These are phyloP conservation scores for Rhizomys pruinosus DNA, from an alignment of 2,113 vertebrate genomes.

Conservation along the genomic window DNA sequence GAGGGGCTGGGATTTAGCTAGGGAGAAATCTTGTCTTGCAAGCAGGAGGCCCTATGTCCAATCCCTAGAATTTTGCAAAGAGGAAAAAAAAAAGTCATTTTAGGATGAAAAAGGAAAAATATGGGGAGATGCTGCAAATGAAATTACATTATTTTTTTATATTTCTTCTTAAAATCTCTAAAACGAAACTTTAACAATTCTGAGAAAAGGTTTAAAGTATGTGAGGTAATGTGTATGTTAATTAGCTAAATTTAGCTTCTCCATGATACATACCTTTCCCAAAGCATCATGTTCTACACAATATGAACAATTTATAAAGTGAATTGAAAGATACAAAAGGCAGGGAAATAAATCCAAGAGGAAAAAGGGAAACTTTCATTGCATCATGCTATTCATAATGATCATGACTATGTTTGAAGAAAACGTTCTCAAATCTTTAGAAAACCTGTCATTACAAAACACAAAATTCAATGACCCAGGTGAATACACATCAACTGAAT, in stretches of 20 bases:
- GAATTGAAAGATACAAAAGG: background rate
- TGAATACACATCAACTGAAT: background rate
- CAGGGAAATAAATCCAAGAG: conserved; percentile 4
- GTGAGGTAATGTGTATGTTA: too few relatives aligned
- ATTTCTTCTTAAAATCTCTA: too few relatives aligned
- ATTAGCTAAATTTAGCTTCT: background rate
- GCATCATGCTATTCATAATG: background rate
- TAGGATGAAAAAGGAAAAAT: background rate
- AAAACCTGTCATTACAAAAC: background rate
- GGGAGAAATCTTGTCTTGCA: background rate
- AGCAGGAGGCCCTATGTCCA: background rate
- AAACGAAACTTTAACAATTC: too few relatives aligned
- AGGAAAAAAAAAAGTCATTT: background rate
- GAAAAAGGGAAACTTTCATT: background rate
- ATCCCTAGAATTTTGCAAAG: background rate
- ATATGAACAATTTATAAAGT: too few relatives aligned
- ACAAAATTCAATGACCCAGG: background rate
- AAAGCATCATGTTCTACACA: too few relatives aligned
- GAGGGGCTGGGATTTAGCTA: too few relatives aligned
- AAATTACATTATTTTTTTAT: too few relatives aligned
- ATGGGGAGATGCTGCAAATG: too few relatives aligned
- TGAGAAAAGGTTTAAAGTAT: too few relatives aligned
- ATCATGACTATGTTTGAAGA: background rate
- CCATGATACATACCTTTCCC: too few relatives aligned
- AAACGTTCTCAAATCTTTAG: background rate